phyloP scores from a whole-genome alignment of 2,888 invertebrate species.

The Timema cristinae region DNA sequence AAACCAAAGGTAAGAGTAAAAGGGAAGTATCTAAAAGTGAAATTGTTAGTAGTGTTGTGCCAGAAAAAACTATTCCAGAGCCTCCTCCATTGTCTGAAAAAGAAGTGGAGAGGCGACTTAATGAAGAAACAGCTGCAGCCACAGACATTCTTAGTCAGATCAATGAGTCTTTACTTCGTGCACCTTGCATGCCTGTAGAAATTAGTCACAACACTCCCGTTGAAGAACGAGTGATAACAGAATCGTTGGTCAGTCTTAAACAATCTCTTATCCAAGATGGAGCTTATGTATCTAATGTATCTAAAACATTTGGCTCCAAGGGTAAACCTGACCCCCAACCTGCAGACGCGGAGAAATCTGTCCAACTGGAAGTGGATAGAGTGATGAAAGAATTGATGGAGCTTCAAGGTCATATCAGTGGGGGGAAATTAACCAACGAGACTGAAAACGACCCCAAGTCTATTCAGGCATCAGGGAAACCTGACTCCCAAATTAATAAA shows the following conservation, averaged over 20 bases:
- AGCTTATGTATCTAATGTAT: background rate
- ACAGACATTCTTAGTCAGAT: conserved; percentile 47
- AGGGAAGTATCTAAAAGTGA: conserved; percentile 18
- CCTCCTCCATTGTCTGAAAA: conserved; percentile 15
- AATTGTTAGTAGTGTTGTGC: background rate
- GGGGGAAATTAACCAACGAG: too few relatives aligned
- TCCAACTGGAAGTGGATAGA: conserved; percentile 43
- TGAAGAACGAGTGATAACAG: conserved; percentile 3
- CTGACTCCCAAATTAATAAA: too few relatives aligned
- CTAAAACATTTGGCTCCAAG: background rate
- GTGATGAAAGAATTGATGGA: conserved; percentile 42
- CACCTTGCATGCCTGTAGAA: too few relatives aligned
- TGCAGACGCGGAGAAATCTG: conserved; percentile 42
- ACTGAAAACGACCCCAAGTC: too few relatives aligned
- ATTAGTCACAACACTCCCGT: background rate
- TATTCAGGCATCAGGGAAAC: too few relatives aligned
- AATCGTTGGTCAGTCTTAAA: too few relatives aligned
- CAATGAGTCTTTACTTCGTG: conserved; percentile 35
- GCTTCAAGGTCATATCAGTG: conserved; percentile 33
- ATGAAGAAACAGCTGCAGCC: conserved; percentile 42
- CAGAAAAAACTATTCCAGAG: background rate
- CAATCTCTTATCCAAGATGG: too few relatives aligned
- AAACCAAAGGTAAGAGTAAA: conserved; percentile 32
- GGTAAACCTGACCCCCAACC: conserved; percentile 30
- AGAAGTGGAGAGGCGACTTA: conserved; percentile 18